A percentile compares a stretch with the other conserved stretches of the same genome.
Evolutionary conservation across 2,797 vertebrate genomes (phyloP).

Genomic region (Lutra lutra): DNA sequence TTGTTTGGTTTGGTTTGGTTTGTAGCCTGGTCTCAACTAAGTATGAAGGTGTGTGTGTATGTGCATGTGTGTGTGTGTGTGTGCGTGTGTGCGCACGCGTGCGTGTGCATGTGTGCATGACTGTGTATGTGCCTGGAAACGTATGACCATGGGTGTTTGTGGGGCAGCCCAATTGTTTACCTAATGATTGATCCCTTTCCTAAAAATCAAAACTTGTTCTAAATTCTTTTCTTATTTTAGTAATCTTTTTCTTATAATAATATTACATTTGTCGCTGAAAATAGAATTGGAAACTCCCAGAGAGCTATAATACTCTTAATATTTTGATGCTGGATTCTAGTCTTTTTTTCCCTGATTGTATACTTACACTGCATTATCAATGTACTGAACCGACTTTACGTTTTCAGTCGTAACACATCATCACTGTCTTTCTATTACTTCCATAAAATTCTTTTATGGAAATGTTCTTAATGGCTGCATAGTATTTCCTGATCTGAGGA

Average conservation of each 20-base stretch:
- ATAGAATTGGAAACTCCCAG: not conserved
- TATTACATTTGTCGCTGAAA: not conserved
- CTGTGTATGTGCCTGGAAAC: not conserved
- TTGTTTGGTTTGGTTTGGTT: not conserved
- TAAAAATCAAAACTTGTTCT: not conserved
- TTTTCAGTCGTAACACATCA: not conserved
- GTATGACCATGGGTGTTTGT: not conserved
- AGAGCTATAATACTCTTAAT: not conserved
- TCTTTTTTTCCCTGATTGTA: not conserved
- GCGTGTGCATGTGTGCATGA: fast-evolving
- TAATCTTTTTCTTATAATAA: not conserved
- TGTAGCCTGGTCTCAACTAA: not conserved
- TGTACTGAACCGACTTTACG: not conserved
- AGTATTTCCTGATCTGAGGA: not conserved
- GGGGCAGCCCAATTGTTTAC: not conserved
- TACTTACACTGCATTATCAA: not conserved
- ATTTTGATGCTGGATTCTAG: not conserved
- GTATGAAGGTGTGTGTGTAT: fast-evolving
- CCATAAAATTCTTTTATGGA: not conserved
- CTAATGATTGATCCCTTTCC: not conserved
- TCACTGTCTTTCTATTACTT: not conserved
- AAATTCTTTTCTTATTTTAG: not conserved
- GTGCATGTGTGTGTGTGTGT: too few species aligned
- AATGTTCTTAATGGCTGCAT: not conserved
- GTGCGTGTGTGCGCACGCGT: too few species aligned